A percentile compares a stretch with the other conserved stretches of the same genome.
Evolutionary conservation across 1,140 invertebrate species (phyloP).

Genomic region (Belonocnema kinseyi): DNA sequence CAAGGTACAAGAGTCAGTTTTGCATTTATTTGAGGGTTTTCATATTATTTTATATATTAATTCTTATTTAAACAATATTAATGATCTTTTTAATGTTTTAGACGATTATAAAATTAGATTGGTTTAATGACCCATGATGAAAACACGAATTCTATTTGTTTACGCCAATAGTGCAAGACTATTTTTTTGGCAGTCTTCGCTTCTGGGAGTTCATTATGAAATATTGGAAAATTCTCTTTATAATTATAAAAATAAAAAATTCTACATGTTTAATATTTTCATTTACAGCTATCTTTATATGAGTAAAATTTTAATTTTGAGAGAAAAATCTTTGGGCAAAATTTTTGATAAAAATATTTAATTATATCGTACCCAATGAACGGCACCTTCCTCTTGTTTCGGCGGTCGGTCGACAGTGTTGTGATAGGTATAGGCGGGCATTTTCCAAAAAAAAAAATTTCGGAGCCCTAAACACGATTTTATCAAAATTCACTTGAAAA

Average conservation of each 20-base stretch:
- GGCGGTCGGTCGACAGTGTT: slow-evolving; percentile 62
- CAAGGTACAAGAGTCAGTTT: not conserved
- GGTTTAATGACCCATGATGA: slow-evolving; percentile 12
- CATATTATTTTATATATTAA: not conserved
- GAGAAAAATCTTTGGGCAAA: not conserved
- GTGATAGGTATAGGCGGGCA: slow-evolving; percentile 69
- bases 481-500: slow-evolving; percentile 6
- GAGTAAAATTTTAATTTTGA: not conserved
- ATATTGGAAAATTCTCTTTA: not conserved
- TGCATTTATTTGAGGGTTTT: not conserved
- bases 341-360: not conserved
- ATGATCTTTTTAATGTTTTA: not conserved
- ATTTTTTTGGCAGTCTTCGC: not conserved
- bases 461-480: not conserved
- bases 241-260: too few species aligned
- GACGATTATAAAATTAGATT: not conserved
- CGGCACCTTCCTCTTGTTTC: slow-evolving; percentile 70
- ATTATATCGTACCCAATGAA: slow-evolving; percentile 69
- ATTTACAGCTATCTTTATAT: too few species aligned
- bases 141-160: slow-evolving; percentile 13
- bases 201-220: slow-evolving; percentile 15
- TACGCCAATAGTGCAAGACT: not conserved
- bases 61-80: not conserved
- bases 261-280: too few species aligned
- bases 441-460: slow-evolving; percentile 44